Conservation (phyloP, 2,113 vertebrate genomes). For the Romanogobio albipinnatus region DNA sequence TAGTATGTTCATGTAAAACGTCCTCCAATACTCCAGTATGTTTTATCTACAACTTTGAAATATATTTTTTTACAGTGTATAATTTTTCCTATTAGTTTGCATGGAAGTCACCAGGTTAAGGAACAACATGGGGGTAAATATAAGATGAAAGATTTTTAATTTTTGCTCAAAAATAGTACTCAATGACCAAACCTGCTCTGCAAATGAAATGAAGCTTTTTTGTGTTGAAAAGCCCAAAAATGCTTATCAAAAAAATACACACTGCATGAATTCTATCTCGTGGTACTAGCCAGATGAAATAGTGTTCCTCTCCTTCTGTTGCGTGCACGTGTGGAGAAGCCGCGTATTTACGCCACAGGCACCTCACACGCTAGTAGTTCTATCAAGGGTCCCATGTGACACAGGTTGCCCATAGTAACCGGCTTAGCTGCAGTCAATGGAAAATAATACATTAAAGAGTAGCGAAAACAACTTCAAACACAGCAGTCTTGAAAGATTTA, state of each 20-base stretch:
- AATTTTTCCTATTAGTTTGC: not conserved
- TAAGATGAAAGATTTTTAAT: not conserved
- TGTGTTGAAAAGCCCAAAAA: not conserved
- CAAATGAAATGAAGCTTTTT: slow-evolving; percentile 29
- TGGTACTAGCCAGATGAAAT: slow-evolving; percentile 1
- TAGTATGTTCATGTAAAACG: not conserved
- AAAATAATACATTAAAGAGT: slow-evolving; percentile 51
- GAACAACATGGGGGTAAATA: not conserved
- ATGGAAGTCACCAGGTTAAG: not conserved
- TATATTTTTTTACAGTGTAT: not conserved
- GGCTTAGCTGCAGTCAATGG: slow-evolving; percentile 69
- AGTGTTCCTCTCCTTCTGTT: not conserved
- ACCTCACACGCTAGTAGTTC: slow-evolving; percentile 60
- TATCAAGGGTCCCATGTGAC: slow-evolving; percentile 58
- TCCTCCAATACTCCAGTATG: not conserved
- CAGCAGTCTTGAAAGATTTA: slow-evolving; percentile 58
- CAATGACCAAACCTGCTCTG: not conserved
- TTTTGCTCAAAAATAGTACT: not conserved
- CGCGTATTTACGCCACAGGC: slow-evolving; percentile 51
- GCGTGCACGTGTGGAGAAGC: slow-evolving; percentile 45
- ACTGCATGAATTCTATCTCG: not conserved
- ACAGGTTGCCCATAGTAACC: slow-evolving; percentile 62
- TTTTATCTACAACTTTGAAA: not conserved
- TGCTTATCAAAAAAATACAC: slow-evolving; percentile 1
- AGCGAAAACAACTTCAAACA: slow-evolving; percentile 54